Percentiles rank a stretch among this genome's conserved stretches.
Conservation (phyloP, 2,888 invertebrate genomes). For the Mystacides longicornis region DNA sequence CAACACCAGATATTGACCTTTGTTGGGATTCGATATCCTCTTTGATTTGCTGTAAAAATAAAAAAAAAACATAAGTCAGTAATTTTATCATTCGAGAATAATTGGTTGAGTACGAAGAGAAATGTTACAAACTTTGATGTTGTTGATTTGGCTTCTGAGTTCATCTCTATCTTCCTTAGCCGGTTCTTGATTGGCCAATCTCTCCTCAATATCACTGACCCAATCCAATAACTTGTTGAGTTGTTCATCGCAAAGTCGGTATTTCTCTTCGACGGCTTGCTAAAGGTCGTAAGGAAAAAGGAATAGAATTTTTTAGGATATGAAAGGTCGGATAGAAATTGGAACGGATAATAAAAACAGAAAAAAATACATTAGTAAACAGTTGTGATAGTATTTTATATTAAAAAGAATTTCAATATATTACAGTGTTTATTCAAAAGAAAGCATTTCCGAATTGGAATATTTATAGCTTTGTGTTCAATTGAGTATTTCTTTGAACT, state of each 20-base stretch:
- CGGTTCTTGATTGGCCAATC: conserved; percentile 77
- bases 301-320: not conserved
- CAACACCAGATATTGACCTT: conserved; percentile 74
- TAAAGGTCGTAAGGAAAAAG: conserved; percentile 34
- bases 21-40: conserved; percentile 84
- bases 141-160: conserved; percentile 81
- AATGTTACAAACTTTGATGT: conserved; percentile 70
- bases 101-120: too few relatives aligned
- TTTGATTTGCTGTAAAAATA: conserved; percentile 63
- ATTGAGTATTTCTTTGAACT: too few relatives aligned
- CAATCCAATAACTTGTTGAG: conserved; percentile 78
- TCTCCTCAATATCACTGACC: conserved; percentile 78
- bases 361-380: conserved; percentile 11
- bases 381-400: not conserved
- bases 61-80: not conserved
- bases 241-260: conserved; percentile 83
- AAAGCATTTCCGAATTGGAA: too few relatives aligned
- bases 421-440: not conserved
- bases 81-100: too few relatives aligned
- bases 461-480: too few relatives aligned
- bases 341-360: conserved; percentile 2
- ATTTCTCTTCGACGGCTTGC: conserved; percentile 95
- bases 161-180: conserved; percentile 82
- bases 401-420: too few relatives aligned
- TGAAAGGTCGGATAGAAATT: not conserved